Evolutionary conservation across 2,113 vertebrate species (phyloP).

Genomic region (Tinamus guttatus): DNA sequence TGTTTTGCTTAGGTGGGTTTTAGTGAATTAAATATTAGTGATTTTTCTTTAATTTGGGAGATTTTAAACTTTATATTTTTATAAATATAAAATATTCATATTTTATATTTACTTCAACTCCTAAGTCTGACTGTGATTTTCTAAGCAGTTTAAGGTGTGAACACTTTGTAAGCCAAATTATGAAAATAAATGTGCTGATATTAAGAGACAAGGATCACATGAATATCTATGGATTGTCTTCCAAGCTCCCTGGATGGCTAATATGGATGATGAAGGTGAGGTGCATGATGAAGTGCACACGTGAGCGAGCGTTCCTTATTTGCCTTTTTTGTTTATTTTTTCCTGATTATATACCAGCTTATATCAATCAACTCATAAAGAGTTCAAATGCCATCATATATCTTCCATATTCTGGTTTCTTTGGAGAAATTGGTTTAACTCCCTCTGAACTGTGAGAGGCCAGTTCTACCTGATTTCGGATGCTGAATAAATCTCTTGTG

Average conservation of each 20-base stretch:
- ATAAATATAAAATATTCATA: slow-evolving; percentile 12
- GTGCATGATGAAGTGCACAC: no score
- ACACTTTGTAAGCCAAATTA: not conserved
- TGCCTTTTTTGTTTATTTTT: not conserved
- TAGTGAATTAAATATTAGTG: no score
- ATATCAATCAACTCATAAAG: no score
- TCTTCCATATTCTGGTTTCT: not conserved
- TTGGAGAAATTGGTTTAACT: not conserved
- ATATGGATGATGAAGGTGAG: not conserved
- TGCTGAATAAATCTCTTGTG: no score
- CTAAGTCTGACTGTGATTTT: not conserved
- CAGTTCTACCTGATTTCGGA: not conserved
- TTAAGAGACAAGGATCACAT: not conserved
- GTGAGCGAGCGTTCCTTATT: not conserved
- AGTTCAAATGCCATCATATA: not conserved
- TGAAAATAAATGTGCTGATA: not conserved
- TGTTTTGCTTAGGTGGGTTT: no score
- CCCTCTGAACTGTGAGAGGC: not conserved
- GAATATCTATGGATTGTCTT: slow-evolving; percentile 29
- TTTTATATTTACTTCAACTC: slow-evolving; percentile 31
- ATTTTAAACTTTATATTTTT: no score
- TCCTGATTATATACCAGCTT: not conserved
- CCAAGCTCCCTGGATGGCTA: not conserved
- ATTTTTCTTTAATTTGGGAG: no score
- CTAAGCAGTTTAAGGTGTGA: not conserved